phyloP scores from a whole-genome alignment of 2,113 vertebrate species.

The Nannobrachium achirus region DNA sequence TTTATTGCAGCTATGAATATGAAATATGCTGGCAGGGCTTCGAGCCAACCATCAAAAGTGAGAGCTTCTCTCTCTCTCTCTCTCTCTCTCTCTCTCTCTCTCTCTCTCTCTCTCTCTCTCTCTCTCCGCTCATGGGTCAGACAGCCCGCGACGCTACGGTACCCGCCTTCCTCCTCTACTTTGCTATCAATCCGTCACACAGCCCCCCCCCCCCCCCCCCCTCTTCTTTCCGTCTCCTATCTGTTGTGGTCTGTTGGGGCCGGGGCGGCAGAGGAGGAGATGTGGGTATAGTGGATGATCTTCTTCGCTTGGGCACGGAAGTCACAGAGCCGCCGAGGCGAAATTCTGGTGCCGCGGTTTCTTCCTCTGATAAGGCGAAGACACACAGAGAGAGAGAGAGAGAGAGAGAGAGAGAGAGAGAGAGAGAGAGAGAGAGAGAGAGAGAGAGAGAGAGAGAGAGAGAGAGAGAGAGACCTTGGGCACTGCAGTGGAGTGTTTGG shows the following conservation, averaged over 20 bases:
- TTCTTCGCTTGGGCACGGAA: conserved; percentile 51
- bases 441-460: conserved; percentile 14
- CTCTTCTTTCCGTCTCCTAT: conserved; percentile 33
- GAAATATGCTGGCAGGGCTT: conserved; percentile 67
- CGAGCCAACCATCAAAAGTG: conserved; percentile 62
- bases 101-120: conserved; percentile 16
- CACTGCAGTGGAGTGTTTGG: not conserved
- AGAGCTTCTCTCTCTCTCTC: conserved; percentile 4
- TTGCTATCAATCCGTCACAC: not conserved
- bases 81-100: not conserved
- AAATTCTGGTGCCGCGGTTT: conserved; percentile 36
- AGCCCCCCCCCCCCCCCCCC: conserved; percentile 19
- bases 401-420: conserved; percentile 32
- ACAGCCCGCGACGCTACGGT: not conserved
- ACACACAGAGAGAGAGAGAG: conserved; percentile 10
- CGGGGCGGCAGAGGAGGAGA: no score
- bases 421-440: conserved; percentile 26
- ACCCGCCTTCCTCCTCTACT: not conserved
- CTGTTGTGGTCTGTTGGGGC: not conserved
- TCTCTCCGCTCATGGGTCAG: conserved; percentile 18
- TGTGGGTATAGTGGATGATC: conserved; percentile 50
- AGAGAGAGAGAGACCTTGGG: conserved; percentile 9
- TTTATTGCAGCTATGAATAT: conserved; percentile 59
- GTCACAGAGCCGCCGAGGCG: conserved; percentile 42
- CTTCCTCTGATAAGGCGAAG: conserved; percentile 42